phyloP scores from a whole-genome alignment of 2,113 vertebrate genomes.

The Clarias magur region DNA sequence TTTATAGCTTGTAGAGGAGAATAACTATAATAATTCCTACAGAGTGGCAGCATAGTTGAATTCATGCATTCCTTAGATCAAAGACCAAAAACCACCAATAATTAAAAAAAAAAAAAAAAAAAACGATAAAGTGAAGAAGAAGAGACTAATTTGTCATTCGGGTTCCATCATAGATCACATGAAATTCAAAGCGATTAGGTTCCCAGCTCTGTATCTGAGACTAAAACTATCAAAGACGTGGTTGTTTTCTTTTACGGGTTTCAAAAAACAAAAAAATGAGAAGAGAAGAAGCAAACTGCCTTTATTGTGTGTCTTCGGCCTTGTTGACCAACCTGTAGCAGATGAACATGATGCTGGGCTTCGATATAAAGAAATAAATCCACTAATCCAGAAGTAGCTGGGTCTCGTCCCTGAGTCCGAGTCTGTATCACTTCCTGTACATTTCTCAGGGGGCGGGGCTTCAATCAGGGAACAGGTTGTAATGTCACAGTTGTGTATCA shows the following conservation, averaged over 20 bases:
- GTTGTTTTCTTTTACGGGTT: slow-evolving; percentile 42
- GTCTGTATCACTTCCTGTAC: background rate
- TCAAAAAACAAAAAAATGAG: slow-evolving; percentile 38
- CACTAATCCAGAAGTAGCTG: slow-evolving; percentile 31
- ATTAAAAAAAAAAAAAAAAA: background rate
- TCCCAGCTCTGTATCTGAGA: slow-evolving; percentile 49
- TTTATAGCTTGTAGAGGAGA: slow-evolving; percentile 59
- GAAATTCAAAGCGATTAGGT: slow-evolving; percentile 51
- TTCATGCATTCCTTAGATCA: slow-evolving; percentile 57
- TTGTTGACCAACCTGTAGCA: slow-evolving; percentile 58
- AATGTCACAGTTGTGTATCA: background rate
- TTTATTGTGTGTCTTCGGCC: slow-evolving; percentile 53
- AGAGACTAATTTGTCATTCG: slow-evolving; percentile 47
- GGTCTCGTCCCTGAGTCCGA: background rate
- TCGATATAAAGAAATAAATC: slow-evolving; percentile 55
- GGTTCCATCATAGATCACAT: slow-evolving; percentile 40
- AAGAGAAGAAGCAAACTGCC: slow-evolving; percentile 42
- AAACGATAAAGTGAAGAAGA: slow-evolving; percentile 12
- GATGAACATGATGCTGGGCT: slow-evolving; percentile 53
- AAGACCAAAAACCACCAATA: slow-evolving; percentile 34
- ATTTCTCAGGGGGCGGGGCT: slow-evolving; percentile 1
- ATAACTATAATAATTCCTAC: slow-evolving; percentile 48
- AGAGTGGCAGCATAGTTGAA: slow-evolving; percentile 57
- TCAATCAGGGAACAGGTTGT: background rate
- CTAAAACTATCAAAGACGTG: slow-evolving; percentile 46